These are phyloP conservation scores for Peromyscus eremicus DNA, from an alignment of 2,797 vertebrate genomes.

Conservation along the genomic window DNA sequence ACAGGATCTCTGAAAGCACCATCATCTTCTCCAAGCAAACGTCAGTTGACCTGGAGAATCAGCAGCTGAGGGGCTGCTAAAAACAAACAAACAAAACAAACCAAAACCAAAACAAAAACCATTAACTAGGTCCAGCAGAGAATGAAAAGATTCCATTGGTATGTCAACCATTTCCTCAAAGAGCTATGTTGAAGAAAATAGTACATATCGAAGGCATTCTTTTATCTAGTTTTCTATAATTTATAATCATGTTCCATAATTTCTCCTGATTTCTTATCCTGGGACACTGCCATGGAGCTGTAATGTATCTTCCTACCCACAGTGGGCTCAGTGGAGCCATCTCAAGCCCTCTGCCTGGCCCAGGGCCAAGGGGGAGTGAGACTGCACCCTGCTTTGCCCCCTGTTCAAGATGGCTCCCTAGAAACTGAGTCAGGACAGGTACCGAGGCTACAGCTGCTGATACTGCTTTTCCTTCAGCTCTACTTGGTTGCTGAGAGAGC, in stretches of 20 bases:
- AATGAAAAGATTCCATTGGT: neutral
- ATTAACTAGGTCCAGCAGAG: neutral
- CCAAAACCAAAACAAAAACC: neutral
- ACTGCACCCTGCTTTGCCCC: neutral
- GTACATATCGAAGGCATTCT: neutral
- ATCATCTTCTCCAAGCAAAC: neutral
- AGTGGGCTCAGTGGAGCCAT: neutral
- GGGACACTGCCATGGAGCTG: neutral
- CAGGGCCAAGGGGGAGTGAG: too few relatives aligned
- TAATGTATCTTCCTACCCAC: neutral
- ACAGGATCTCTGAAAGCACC: neutral
- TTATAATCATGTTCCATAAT: neutral
- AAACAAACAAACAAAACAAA: neutral
- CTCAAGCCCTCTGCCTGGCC: neutral
- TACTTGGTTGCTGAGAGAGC: neutral
- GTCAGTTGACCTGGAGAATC: neutral
- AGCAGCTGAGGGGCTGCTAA: neutral
- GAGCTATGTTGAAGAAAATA: neutral
- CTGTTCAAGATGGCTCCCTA: neutral
- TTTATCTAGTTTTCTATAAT: neutral
- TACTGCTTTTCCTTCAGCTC: neutral
- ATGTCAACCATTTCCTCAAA: neutral
- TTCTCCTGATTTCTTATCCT: neutral
- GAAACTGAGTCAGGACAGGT: neutral
- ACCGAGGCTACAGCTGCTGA: neutral